Percentiles rank a stretch among this genome's conserved stretches.
These are phyloP conservation scores for Morphnarchus princeps DNA, from an alignment of 2,113 vertebrate genomes.

Conservation along the genomic window DNA sequence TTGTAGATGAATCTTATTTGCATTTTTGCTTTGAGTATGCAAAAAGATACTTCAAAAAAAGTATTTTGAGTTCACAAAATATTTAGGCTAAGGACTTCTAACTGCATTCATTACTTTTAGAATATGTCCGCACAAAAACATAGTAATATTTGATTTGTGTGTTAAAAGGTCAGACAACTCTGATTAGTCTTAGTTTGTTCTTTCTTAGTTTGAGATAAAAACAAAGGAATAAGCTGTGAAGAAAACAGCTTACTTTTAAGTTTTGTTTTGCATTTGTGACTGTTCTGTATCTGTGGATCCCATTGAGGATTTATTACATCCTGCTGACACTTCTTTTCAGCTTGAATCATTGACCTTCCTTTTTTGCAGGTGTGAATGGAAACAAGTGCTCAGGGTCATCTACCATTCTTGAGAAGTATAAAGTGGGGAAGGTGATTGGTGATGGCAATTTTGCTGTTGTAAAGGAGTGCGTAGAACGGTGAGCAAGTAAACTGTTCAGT, in stretches of 20 bases:
- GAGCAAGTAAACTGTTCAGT: conserved; percentile 15
- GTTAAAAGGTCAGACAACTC: background rate
- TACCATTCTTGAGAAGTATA: conserved; percentile 89
- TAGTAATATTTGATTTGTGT: background rate
- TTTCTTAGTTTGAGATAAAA: background rate
- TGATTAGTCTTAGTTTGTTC: background rate
- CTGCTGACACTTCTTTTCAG: background rate
- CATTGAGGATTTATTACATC: background rate
- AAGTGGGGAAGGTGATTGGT: conserved; percentile 94
- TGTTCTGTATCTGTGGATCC: background rate
- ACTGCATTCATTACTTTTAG: background rate
- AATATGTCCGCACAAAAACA: background rate
- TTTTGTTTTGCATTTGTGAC: background rate
- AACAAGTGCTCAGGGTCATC: conserved; percentile 79
- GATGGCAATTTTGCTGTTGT: conserved; percentile 98
- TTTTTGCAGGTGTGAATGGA: conserved; percentile 82
- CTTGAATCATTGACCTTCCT: background rate
- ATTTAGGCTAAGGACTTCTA: background rate
- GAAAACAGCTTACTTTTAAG: background rate
- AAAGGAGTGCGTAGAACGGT: conserved; percentile 93
- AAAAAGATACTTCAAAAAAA: background rate
- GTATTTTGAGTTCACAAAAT: background rate
- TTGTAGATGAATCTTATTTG: background rate
- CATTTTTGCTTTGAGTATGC: background rate
- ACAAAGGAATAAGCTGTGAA: background rate